Evolutionary conservation across 1,140 invertebrate genomes (phyloP), one percentile per base, ranked within the genome.

Genomic region (Aphidius gifuensis): DNA sequence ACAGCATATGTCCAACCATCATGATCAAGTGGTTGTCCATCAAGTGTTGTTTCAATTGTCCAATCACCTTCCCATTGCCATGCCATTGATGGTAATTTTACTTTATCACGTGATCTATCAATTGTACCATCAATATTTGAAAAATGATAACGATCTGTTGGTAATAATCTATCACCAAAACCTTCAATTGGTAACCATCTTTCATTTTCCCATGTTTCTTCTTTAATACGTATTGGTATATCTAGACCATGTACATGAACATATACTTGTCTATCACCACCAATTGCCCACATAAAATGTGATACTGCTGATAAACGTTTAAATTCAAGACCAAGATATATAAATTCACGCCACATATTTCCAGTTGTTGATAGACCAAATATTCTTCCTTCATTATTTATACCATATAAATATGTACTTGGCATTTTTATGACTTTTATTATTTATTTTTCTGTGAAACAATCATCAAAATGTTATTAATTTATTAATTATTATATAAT

Each of bases 1-100:
- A 95, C 83, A 38, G 94, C 92, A 83, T 97, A 97, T 42, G 90
- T 95, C 94, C 94, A 97, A 46, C 93, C 87, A 85, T 95, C 92
- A 78, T 92, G 88, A 76, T 91, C 90, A 54, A 96, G 80, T 4
- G 90, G 90, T 71, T 94, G 88, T 5, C 93, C 93, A 79, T 95
- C 88, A 51, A 96, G 82, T 39, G 90, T 92, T 9, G 92, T 85
- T 76, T 96, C 93, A 57, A 96, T 84, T 66, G 92, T 87, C 94
- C 94, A 97, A 67, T 94, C 92, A 5, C 89, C 89, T 81, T 97
- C 92, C 94, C 94, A 96, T 71, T 93, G 88, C 94, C 94, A 95
- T 62, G 92, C 91, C 85, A 93, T 87, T 0, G 93, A 94, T 23
- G 94, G 94, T 38, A 96, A 77, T 68, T 90, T 82, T 50, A 96